These are phyloP conservation scores for Tokudaia tokunoshimensis DNA, from an alignment of 2,797 vertebrate species.

Conservation along the genomic window DNA sequence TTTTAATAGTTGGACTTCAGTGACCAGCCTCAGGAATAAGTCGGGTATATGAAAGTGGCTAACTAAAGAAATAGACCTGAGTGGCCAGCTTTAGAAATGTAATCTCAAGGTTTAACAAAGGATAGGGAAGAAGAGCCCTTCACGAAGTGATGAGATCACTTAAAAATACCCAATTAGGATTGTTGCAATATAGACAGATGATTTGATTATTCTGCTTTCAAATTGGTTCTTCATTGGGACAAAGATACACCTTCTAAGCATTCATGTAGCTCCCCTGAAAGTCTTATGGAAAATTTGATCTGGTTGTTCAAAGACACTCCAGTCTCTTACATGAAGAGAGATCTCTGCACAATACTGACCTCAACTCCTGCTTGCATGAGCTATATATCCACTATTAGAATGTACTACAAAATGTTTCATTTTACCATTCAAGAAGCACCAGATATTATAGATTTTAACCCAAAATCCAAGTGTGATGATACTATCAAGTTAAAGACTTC, in stretches of 20 bases:
- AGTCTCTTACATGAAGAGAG: not conserved
- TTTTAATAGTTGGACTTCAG: not conserved
- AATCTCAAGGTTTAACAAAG: not conserved
- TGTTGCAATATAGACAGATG: not conserved
- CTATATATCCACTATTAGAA: not conserved
- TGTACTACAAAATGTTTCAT: not conserved
- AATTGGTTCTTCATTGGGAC: not conserved
- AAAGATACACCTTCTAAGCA: not conserved
- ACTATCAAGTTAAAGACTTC: not conserved
- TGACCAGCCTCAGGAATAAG: not conserved
- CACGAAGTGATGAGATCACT: not conserved
- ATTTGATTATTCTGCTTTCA: not conserved
- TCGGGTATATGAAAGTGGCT: not conserved
- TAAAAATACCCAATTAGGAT: not conserved
- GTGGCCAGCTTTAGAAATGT: not conserved
- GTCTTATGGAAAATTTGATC: not conserved
- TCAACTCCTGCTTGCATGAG: not conserved
- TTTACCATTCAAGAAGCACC: not conserved
- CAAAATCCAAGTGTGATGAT: not conserved
- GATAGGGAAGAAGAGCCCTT: not conserved
- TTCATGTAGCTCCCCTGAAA: not conserved
- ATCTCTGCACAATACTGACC: not conserved
- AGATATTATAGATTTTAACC: not conserved
- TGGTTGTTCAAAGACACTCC: not conserved
- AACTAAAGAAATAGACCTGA: not conserved